A percentile compares a stretch with the other conserved stretches of the same genome.
Conservation (phyloP, 2,113 vertebrate genomes). For the Trachemys scripta region DNA sequence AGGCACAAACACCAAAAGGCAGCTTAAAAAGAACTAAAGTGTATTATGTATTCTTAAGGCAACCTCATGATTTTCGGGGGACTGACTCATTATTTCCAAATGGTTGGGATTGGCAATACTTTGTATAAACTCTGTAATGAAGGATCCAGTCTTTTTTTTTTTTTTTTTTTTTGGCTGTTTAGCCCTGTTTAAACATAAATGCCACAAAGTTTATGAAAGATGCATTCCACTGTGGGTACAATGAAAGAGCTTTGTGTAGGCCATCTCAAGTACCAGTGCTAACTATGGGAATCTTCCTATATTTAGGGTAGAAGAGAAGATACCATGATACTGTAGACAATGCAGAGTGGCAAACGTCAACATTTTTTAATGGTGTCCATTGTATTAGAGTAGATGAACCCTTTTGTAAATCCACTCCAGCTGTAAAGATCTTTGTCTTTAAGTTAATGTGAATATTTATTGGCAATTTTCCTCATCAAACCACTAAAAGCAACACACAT, state of each 20-base stretch:
- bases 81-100: constrained; percentile 46
- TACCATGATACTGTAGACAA: accelerated
- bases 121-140: background rate
- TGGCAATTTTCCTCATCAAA: background rate
- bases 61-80: constrained; percentile 32
- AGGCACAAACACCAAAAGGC: constrained; percentile 59
- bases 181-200: background rate
- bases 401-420: background rate
- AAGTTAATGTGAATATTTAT: background rate
- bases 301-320: background rate
- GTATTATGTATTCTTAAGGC: constrained; percentile 56
- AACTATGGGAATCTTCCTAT: background rate
- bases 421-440: background rate
- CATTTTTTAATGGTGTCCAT: background rate
- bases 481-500: accelerated
- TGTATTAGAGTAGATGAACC: background rate
- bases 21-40: constrained; percentile 61
- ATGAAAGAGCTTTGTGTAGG: accelerated
- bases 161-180: background rate
- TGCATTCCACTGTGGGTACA: background rate
- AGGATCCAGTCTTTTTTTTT: background rate
- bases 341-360: background rate
- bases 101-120: background rate
- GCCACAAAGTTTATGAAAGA: background rate
- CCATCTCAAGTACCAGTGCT: background rate